Percentiles rank a stretch among this genome's conserved stretches.
These are phyloP conservation scores for Tursiops truncatus DNA, from an alignment of 2,113 vertebrate species.

Conservation along the genomic window DNA sequence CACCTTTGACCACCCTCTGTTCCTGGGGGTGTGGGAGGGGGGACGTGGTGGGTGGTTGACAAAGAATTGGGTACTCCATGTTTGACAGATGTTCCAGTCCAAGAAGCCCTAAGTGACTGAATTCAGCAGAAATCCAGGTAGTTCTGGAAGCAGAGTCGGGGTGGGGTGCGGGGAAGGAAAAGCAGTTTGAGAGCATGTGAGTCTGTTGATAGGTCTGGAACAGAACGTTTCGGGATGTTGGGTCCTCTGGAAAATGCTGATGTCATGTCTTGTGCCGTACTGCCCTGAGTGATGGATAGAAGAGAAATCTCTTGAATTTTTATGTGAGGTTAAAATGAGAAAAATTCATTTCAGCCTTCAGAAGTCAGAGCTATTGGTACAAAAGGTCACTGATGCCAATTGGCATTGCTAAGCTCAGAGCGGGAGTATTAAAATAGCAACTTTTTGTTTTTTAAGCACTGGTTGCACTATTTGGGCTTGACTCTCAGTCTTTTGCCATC, in stretches of 20 bases:
- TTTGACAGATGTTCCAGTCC: background rate
- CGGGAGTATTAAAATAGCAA: conserved; percentile 58
- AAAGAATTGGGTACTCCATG: background rate
- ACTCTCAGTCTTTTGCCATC: conserved; percentile 32
- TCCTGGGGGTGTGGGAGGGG: background rate
- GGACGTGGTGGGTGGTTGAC: background rate
- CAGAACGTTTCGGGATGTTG: background rate
- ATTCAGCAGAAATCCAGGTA: background rate
- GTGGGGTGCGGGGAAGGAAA: rapidly evolving
- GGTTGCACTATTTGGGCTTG: background rate
- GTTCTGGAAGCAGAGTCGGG: background rate
- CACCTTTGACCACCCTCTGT: background rate
- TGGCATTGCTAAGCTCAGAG: conserved; percentile 41
- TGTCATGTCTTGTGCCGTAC: background rate
- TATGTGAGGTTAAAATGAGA: conserved; percentile 39
- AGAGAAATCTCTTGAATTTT: conserved; percentile 53
- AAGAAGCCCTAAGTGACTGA: background rate
- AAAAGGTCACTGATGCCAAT: conserved; percentile 44
- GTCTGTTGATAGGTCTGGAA: background rate
- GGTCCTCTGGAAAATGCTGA: conserved; percentile 35
- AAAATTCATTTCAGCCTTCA: conserved; percentile 48
- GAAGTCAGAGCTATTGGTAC: background rate
- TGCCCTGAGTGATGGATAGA: background rate
- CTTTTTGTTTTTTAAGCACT: background rate
- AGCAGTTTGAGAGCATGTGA: background rate